These are phyloP conservation scores for Brachionus rotundiformis DNA, from an alignment of 1,140 invertebrate genomes.

Conservation along the genomic window DNA sequence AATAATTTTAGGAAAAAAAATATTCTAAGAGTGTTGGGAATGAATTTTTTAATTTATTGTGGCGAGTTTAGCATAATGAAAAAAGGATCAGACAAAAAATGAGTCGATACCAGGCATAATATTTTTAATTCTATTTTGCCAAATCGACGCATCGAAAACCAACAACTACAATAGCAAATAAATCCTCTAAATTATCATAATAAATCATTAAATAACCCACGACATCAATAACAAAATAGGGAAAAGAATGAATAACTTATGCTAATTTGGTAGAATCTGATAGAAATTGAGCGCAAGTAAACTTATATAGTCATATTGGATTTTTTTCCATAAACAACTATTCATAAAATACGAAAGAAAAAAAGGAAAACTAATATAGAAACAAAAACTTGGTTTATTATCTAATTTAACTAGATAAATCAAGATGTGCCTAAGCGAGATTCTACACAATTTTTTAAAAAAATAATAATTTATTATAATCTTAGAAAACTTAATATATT, in stretches of 20 bases:
- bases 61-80: no score
- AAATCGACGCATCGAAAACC: background rate
- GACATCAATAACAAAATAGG: background rate
- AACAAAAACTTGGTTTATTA: background rate
- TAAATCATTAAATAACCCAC: background rate
- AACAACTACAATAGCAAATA: background rate
- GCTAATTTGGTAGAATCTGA: background rate
- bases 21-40: no score
- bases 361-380: background rate
- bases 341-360: constrained; percentile 5
- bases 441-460: background rate
- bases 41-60: no score
- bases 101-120: background rate
- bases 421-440: constrained; percentile 16
- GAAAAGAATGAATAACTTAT: constrained; percentile 27
- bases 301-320: constrained; percentile 3
- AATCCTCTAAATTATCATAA: background rate
- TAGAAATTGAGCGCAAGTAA: background rate
- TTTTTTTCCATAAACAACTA: background rate
- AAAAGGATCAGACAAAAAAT: constrained; percentile 27
- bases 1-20: no score
- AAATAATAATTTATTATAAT: constrained; percentile 41
- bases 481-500: constrained; percentile 21
- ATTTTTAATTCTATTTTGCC: background rate
- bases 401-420: constrained; percentile 30